A percentile compares a stretch with the other conserved stretches of the same genome.
Conservation (phyloP, 2,888 invertebrate species). For the Pachycephus smyrnensis region DNA sequence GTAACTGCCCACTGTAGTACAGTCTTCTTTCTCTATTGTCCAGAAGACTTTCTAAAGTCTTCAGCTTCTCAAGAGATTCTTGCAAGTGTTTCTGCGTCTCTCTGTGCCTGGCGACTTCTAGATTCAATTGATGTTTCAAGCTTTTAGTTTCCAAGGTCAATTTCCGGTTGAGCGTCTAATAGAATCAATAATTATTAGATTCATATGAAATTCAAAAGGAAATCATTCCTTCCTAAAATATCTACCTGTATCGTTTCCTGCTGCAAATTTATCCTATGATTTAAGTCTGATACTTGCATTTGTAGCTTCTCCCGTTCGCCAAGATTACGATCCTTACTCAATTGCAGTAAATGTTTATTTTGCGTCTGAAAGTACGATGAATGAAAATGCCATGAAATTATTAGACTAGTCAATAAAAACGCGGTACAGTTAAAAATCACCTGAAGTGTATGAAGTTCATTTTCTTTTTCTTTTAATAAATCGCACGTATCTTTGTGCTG, state of each 20-base stretch:
- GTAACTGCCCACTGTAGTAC: slow-evolving; percentile 51
- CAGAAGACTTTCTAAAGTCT: slow-evolving; percentile 72
- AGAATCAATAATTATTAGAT: slow-evolving; percentile 55
- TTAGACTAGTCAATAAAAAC: background rate
- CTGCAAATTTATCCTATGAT: slow-evolving; percentile 61
- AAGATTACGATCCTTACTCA: slow-evolving; percentile 80
- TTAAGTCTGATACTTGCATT: slow-evolving; percentile 69
- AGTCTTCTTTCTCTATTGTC: slow-evolving; percentile 69
- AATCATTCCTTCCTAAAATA: background rate
- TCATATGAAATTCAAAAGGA: background rate
- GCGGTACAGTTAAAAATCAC: slow-evolving; percentile 34
- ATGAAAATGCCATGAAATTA: background rate
- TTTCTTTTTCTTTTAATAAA: slow-evolving; percentile 77
- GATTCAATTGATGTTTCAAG: slow-evolving; percentile 77
- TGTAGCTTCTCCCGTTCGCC: slow-evolving; percentile 81
- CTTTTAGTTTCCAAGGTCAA: slow-evolving; percentile 81
- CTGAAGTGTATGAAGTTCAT: slow-evolving; percentile 74
- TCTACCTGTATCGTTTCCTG: slow-evolving; percentile 65
- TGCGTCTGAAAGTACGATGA: slow-evolving; percentile 68
- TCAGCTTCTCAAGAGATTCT: slow-evolving; percentile 73
- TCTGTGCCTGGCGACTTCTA: slow-evolving; percentile 78
- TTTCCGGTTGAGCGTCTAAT: slow-evolving; percentile 75
- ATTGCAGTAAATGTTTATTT: slow-evolving; percentile 76
- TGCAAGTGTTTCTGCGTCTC: slow-evolving; percentile 77
- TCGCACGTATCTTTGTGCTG: slow-evolving; percentile 74